phyloP scores from a whole-genome alignment of 2,888 invertebrate genomes.

The Hedychridium roseum region DNA sequence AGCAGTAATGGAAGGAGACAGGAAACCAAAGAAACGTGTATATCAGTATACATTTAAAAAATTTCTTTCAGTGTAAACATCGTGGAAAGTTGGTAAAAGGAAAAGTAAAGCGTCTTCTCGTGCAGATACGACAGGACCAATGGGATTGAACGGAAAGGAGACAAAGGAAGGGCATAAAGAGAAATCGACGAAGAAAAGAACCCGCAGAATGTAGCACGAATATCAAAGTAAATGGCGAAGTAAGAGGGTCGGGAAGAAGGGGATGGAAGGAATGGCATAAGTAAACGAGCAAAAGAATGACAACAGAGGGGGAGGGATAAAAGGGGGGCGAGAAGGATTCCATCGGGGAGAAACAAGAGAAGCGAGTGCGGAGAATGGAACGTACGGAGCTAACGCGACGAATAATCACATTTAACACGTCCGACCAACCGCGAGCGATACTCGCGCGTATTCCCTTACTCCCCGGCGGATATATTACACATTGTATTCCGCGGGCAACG shows the following conservation, averaged over 20 bases:
- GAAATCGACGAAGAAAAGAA: neutral
- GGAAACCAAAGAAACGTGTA: too few species aligned
- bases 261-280: neutral
- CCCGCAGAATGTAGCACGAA: slow-evolving; percentile 14
- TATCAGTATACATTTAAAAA: too few species aligned
- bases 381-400: slow-evolving; percentile 21
- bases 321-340: slow-evolving; percentile 1
- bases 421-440: slow-evolving; percentile 28
- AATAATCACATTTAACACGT: slow-evolving; percentile 48
- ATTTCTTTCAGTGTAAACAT: too few species aligned
- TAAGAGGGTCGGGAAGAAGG: neutral
- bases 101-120: too few species aligned
- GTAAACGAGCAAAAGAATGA: neutral
- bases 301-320: neutral
- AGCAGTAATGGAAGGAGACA: too few species aligned
- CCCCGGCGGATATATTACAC: slow-evolving; percentile 30
- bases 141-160: too few species aligned
- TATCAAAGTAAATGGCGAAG: neutral
- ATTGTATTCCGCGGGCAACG: slow-evolving; percentile 34
- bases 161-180: too few species aligned
- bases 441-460: slow-evolving; percentile 8
- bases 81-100: too few species aligned
- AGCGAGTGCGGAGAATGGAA: slow-evolving; percentile 17
- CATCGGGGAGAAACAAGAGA: slow-evolving; percentile 12
- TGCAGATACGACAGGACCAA: too few species aligned